Evolutionary conservation across 1,140 invertebrate genomes (phyloP).

Genomic region (Fopius arisanus): DNA sequence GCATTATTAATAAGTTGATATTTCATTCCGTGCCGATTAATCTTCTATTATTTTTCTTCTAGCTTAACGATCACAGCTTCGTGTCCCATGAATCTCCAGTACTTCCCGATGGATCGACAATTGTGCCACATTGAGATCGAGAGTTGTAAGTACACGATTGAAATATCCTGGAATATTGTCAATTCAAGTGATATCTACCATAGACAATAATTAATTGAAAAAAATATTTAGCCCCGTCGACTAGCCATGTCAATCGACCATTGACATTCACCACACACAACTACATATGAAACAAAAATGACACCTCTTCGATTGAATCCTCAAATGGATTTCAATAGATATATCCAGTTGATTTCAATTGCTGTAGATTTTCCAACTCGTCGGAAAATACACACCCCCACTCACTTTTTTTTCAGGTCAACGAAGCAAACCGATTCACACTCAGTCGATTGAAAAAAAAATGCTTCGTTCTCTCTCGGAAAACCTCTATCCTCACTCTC

Average conservation of each 20-base stretch:
- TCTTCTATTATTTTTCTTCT: slow-evolving; percentile 55
- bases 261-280: neutral
- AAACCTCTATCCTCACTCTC: slow-evolving; percentile 21
- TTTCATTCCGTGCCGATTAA: neutral
- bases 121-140: slow-evolving; percentile 97
- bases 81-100: slow-evolving; percentile 97
- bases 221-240: too few species aligned
- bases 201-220: too few species aligned
- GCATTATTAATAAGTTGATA: neutral
- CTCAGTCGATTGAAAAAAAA: slow-evolving; percentile 24
- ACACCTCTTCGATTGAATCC: neutral
- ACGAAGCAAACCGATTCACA: slow-evolving; percentile 32
- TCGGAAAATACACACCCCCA: slow-evolving; percentile 6
- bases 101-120: slow-evolving; percentile 97
- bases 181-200: too few species aligned
- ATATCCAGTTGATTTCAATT: slow-evolving; percentile 9
- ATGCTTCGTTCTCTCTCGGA: neutral
- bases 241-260: too few species aligned
- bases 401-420: slow-evolving; percentile 38
- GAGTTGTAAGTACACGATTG: slow-evolving; percentile 86
- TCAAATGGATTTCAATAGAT: neutral
- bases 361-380: neutral
- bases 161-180: neutral
- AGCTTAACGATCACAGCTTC: slow-evolving; percentile 97
- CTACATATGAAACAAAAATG: too few species aligned